Evolutionary conservation across 2,113 vertebrate species (phyloP), one percentile per base, ranked within the genome.

Genomic region (Bos taurus): DNA sequence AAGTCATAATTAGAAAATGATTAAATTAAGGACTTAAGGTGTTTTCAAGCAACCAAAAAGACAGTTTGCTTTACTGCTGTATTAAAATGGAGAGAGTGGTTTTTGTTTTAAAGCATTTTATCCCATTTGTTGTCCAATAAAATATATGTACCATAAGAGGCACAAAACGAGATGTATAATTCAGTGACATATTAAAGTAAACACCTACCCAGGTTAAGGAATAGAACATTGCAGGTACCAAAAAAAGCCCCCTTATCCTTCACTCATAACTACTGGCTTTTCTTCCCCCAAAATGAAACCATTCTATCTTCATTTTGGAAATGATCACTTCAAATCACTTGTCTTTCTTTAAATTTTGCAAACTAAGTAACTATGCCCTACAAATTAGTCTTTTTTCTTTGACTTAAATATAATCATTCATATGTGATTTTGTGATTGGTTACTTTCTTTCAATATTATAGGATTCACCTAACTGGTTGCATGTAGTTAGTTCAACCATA

Each of bases 51-150:
- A 95, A 86, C 13, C 26, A 19, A 86, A 93, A 92, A 13, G 15
- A 71, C 43, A 87, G 15, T 92, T 78, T 84, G 26, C 15, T 85
- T 96, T 83, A 56, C 17, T 85, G 13, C 2, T 57, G 0, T 64
- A 95, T 62, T 96, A 88, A 97, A 97, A 67, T 92, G 59, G 26
- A 62, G 36, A 74, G 6, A 94, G 28, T 82, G 86, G 33, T 62
- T 90, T 83, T 17, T 25, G 14, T 56, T 90, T 88, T n/a, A 83
- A 90, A 95, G 74, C 19, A 50, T 62, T 64, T 90, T 56, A 92
- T 59, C 16, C 11, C 12, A n/a, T 60, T 91, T 93, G 56, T 28
- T 46, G 11, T 50, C 94, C 81, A 89, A 89, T 78, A 90, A 80
- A 78, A 54, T 84, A 60, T 25, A 57, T 10, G 11, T 16, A 33